Conservation (phyloP, 2,888 invertebrate species). For the Arge pagana region DNA sequence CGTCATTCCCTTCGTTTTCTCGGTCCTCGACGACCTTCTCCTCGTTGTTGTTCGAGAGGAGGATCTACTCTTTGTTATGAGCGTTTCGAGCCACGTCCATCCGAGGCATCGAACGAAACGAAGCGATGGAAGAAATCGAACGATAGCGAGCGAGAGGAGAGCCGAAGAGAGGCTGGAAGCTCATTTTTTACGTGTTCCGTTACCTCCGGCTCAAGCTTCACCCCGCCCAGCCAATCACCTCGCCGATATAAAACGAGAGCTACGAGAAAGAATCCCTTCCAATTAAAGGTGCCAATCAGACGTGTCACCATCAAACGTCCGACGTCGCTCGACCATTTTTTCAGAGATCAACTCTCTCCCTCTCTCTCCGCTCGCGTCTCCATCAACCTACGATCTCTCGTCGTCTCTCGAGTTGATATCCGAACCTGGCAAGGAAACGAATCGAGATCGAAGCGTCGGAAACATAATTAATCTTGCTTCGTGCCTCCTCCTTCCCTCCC, state of each 20-base stretch:
- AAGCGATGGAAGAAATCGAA: constrained; percentile 5
- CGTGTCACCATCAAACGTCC: constrained; percentile 12
- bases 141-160: neutral
- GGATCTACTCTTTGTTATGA: too few species aligned
- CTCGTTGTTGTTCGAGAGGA: too few species aligned
- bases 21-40: neutral
- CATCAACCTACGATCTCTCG: neutral
- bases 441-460: too few species aligned
- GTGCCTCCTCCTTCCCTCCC: too few species aligned
- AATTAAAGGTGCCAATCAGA: constrained; percentile 22
- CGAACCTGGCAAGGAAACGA: too few species aligned
- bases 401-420: too few species aligned
- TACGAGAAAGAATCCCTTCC: constrained; percentile 13
- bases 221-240: neutral
- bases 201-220: constrained; percentile 1
- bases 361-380: neutral
- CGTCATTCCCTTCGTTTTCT: constrained; percentile 1
- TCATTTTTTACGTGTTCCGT: constrained; percentile 20
- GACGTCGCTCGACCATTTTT: constrained; percentile 1
- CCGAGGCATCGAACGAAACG: constrained; percentile 6
- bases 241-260: constrained; percentile 7
- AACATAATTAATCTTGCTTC: constrained; percentile 20
- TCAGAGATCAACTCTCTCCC: constrained; percentile 5
- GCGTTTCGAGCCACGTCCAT: constrained; percentile 1
- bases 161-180: constrained; percentile 1